Base-by-base conservation (phyloP, 2,113 vertebrate genomes). In the Colius striatus region DNA sequence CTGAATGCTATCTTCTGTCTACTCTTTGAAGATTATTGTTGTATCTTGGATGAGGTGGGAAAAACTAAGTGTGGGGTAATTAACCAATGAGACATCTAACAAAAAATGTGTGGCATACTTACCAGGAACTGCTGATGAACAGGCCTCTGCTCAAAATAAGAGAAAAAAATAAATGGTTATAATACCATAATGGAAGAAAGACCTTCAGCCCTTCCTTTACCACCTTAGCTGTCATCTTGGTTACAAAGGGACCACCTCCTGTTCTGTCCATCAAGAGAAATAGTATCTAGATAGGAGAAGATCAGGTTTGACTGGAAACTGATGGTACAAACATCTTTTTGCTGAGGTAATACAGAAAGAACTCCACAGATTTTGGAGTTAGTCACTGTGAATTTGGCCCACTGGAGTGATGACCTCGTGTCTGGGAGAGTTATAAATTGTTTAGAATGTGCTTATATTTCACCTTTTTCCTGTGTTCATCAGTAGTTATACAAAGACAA, bases 91-190 rank as follows among this genome's bases (percentile, higher is more conserved):
- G 38, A 34, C 20, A 2, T 63, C 16, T 51, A 76, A 68, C 16
- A 67, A 54, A 58, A 85, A 38, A 10, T 4, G 4, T 1, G 5
- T 29, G 11, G 58, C 18, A 7, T 82, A 96, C 98, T 98, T 92
- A 99, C 98, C 99, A 71, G 99, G 98, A 72, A 98, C 97, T 47
- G 98, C 96, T 65, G 98, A 98, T 53, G 98, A 98, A 92, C 97
- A 99, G 95, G 98, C 98, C 93, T 99, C 99, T 99, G 96, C 68
- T 68, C 95, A 86, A 97, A 89, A 90, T 4, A 97, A 94, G 71
- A 95, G 66, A 81, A 80, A 90, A 81, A 45, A 92, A 68, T 75
- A 76, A 89, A 65, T 87, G 9, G 30, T 90, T 75, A 68, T 45
- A 70, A 79, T n/a, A 8, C 17, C 66, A 87, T 58, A 72, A 62